Evolutionary conservation across 1,140 invertebrate species (phyloP), one percentile per base, ranked within the genome.

Genomic region (Sycobia sp.): DNA sequence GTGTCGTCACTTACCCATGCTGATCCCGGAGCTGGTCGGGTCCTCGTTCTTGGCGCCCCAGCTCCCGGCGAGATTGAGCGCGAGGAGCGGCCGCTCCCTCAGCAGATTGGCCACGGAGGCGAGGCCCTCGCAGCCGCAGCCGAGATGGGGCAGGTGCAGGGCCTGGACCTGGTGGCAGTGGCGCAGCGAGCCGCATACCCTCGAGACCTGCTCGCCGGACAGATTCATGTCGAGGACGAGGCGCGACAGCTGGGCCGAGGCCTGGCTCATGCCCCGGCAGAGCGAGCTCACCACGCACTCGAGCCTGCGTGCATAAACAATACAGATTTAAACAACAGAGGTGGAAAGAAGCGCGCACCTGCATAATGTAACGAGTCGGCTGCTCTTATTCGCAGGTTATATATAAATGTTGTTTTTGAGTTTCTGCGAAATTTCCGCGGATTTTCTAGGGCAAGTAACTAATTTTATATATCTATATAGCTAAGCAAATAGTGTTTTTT

Each of bases 71-170:
- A 86, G 70, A 67, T 84, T 84, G 62, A 86, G 75, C 2, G 83
- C 82, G 11, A 84, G 69, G 16, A 86, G 71, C 11, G 83, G 81
- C 53, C 83, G 73, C 46, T 75, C 73, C 43, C 76, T 76, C 10
- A 85, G 75, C 11, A 85, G 65, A 23, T 78, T 68, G 4, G 83
- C 77, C 10, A 85, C 73, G 16, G 83, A 81, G 34, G 76, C 73
- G 2, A 86, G 75, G 9, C 84, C 84, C 32, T 84, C 79, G 47
- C 81, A 75, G 22, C 84, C 85, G 65, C 84, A 86, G 20, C 84
- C 79, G 50, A 86, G 75, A 73, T 86, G 85, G 27, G 85, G 84
- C 60, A 86, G 76, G 65, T 85, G 84, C 41, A 86, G 70, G 23
- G 83, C 78, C 44, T 84, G 78, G 23, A 86, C 76, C 67, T 83